These are phyloP conservation scores for Papilio elwesi DNA, from an alignment of 2,888 invertebrate genomes.

Conservation along the genomic window DNA sequence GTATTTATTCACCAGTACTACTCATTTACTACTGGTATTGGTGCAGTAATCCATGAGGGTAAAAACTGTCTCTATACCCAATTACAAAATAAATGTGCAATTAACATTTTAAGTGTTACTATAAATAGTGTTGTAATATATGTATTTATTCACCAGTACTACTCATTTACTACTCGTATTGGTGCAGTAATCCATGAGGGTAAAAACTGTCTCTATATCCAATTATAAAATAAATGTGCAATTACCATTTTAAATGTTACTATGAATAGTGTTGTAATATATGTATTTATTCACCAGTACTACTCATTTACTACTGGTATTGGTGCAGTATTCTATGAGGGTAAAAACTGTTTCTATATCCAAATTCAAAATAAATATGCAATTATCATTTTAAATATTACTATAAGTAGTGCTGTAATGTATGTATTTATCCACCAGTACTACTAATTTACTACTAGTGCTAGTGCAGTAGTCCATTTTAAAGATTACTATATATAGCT, in stretches of 20 bases:
- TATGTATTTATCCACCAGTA: background rate
- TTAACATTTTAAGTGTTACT: too few species aligned
- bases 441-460: background rate
- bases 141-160: background rate
- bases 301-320: background rate
- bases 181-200: background rate
- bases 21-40: background rate
- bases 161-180: background rate
- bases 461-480: background rate
- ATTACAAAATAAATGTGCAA: too few species aligned
- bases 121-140: background rate
- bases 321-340: background rate
- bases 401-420: background rate
- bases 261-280: background rate
- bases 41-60: background rate
- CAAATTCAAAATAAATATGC: too few species aligned
- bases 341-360: too few species aligned
- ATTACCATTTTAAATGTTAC: too few species aligned
- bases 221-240: too few species aligned
- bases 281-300: background rate
- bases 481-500: too few species aligned
- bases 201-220: too few species aligned
- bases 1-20: background rate
- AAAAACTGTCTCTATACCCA: too few species aligned
- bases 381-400: too few species aligned